Conservation (phyloP, 1,140 invertebrate genomes). For the Cepaea nemoralis region DNA sequence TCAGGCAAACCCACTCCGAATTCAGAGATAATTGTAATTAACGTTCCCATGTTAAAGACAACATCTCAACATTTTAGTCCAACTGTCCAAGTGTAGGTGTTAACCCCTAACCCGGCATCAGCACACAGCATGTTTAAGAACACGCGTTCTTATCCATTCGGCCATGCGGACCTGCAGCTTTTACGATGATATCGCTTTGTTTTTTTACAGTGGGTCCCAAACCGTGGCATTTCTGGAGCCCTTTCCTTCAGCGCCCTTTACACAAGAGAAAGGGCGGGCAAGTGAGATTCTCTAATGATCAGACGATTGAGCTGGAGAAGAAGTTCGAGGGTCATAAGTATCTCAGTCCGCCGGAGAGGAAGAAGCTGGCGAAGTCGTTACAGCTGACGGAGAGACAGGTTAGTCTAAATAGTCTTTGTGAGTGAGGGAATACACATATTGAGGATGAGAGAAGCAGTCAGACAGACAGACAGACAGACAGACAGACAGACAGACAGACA, state of each 20-base stretch:
- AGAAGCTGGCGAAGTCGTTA: conserved; percentile 80
- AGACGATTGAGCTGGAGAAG: conserved; percentile 81
- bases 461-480: background rate
- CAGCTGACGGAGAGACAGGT: conserved; percentile 86
- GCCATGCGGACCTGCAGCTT: too few relatives aligned
- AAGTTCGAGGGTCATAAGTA: conserved; percentile 85
- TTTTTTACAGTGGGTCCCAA: conserved; percentile 60
- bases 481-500: too few relatives aligned
- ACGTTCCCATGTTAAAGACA: too few relatives aligned
- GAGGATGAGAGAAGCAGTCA: background rate
- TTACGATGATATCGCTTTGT: too few relatives aligned
- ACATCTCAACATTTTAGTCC: too few relatives aligned
- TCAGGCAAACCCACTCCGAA: too few relatives aligned
- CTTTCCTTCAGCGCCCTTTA: conserved; percentile 65
- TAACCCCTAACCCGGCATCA: too few relatives aligned
- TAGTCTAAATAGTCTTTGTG: conserved; percentile 15
- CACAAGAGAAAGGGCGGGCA: conserved; percentile 81
- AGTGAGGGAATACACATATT: background rate
- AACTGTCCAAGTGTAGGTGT: too few relatives aligned
- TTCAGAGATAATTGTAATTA: too few relatives aligned
- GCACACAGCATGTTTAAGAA: too few relatives aligned
- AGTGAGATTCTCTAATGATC: conserved; percentile 83
- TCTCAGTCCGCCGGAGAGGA: conserved; percentile 83
- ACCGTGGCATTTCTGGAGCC: conserved; percentile 64
- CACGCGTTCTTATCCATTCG: too few relatives aligned